phyloP scores from a whole-genome alignment of 1,140 invertebrate genomes.

The Orchestia grillus region DNA sequence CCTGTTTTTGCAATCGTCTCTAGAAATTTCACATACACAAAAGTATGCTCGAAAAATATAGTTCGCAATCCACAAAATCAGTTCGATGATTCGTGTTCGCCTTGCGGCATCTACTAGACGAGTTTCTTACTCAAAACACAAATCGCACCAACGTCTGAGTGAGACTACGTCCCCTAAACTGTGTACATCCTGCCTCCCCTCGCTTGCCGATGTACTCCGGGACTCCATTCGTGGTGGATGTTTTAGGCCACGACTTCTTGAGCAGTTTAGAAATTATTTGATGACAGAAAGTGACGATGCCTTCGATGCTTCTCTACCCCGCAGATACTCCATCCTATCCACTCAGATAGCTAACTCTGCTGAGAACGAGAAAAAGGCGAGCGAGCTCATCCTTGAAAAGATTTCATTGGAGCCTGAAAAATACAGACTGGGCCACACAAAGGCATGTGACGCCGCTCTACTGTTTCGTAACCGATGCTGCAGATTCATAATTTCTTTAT shows the following conservation, averaged over 20 bases:
- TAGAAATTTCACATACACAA: background rate
- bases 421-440: conserved; percentile 95
- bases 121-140: background rate
- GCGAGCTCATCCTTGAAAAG: conserved; percentile 88
- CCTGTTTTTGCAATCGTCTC: background rate
- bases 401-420: conserved; percentile 88
- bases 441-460: conserved; percentile 75
- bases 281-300: background rate
- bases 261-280: background rate
- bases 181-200: background rate
- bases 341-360: conserved; percentile 74
- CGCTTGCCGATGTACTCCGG: background rate
- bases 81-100: background rate
- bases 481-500: conserved; percentile 5
- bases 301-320: conserved; percentile 43
- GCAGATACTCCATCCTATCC: conserved; percentile 77
- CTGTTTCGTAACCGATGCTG: background rate
- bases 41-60: background rate
- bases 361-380: conserved; percentile 82
- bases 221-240: background rate
- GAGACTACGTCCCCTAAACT: background rate
- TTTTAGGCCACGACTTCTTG: background rate
- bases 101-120: background rate
- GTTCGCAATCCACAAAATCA: background rate
- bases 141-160: background rate